These are phyloP conservation scores for Diarsia brunnea DNA, from an alignment of 2,888 invertebrate species.

Conservation along the genomic window DNA sequence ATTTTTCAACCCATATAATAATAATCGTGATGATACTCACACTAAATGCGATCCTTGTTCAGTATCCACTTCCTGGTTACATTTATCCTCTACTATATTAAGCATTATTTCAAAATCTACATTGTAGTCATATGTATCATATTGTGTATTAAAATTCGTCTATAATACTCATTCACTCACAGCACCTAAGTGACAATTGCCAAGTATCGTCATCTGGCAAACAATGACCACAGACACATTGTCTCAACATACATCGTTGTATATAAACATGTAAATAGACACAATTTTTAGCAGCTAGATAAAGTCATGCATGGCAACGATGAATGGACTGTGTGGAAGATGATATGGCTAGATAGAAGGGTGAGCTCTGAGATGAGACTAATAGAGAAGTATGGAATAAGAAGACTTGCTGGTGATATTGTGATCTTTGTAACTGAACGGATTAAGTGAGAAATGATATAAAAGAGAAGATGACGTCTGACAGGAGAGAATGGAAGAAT, in stretches of 20 bases:
- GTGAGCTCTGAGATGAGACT: background rate
- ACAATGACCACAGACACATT: constrained; percentile 55
- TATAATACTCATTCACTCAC: constrained; percentile 30
- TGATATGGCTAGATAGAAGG: background rate
- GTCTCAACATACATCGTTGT: constrained; percentile 25
- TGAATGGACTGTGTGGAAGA: too few relatives aligned
- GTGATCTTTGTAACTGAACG: too few relatives aligned
- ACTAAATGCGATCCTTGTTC: background rate
- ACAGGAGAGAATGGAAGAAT: too few relatives aligned
- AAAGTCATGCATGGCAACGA: constrained; percentile 35
- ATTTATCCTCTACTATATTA: background rate
- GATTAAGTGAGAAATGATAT: too few relatives aligned
- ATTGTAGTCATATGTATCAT: background rate
- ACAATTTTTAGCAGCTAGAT: constrained; percentile 32
- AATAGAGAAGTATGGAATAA: background rate
- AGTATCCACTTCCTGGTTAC: background rate
- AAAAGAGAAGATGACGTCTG: too few relatives aligned
- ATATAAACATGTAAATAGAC: constrained; percentile 9
- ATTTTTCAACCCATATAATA: background rate
- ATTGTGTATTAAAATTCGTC: constrained; percentile 26
- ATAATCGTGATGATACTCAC: background rate
- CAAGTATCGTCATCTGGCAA: constrained; percentile 44
- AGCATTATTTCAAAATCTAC: background rate
- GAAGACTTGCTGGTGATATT: background rate
- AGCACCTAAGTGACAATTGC: constrained; percentile 18